These are phyloP conservation scores for Fundulus diaphanus DNA, from an alignment of 2,797 vertebrate species.

Conservation along the genomic window DNA sequence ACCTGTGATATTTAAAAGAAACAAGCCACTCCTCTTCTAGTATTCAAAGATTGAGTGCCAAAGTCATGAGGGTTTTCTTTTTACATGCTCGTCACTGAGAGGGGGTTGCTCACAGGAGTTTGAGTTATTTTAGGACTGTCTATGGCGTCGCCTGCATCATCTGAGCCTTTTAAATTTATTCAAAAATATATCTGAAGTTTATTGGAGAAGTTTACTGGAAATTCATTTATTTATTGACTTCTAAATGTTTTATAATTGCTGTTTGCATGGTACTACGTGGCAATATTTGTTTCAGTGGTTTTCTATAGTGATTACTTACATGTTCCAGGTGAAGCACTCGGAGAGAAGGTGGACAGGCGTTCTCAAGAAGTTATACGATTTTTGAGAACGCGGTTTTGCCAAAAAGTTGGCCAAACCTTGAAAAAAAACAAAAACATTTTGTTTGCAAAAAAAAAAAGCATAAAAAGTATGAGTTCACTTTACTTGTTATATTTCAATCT, in stretches of 20 bases:
- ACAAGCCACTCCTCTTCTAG: conserved; percentile 36
- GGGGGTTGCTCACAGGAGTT: conserved; percentile 39
- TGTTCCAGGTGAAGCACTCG: conserved; percentile 57
- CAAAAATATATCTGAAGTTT: conserved; percentile 66
- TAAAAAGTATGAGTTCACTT: conserved; percentile 70
- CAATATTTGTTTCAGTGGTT: conserved; percentile 81
- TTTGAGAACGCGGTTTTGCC: conserved; percentile 36
- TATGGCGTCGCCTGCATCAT: conserved; percentile 82
- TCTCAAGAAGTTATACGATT: conserved; percentile 31
- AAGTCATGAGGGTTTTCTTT: conserved; percentile 45
- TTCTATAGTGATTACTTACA: conserved; percentile 75
- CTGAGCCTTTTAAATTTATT: conserved; percentile 82
- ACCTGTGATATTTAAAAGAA: conserved; percentile 38
- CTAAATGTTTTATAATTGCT: conserved; percentile 80
- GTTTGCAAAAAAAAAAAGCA: conserved; percentile 69
- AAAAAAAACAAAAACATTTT: conserved; percentile 58
- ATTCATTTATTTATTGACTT: conserved; percentile 75
- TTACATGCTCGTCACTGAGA: conserved; percentile 33
- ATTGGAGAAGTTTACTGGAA: conserved; percentile 70
- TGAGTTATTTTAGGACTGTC: conserved; percentile 66
- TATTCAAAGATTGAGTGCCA: conserved; percentile 54
- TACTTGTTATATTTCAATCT: conserved; percentile 78
- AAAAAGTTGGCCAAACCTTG: conserved; percentile 49
- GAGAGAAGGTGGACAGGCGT: conserved; percentile 23
- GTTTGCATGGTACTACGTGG: conserved; percentile 84